Percentiles rank a stretch among this genome's conserved stretches.
These are phyloP conservation scores for Pelobates cultripes DNA, from an alignment of 2,797 vertebrate species.

Conservation along the genomic window DNA sequence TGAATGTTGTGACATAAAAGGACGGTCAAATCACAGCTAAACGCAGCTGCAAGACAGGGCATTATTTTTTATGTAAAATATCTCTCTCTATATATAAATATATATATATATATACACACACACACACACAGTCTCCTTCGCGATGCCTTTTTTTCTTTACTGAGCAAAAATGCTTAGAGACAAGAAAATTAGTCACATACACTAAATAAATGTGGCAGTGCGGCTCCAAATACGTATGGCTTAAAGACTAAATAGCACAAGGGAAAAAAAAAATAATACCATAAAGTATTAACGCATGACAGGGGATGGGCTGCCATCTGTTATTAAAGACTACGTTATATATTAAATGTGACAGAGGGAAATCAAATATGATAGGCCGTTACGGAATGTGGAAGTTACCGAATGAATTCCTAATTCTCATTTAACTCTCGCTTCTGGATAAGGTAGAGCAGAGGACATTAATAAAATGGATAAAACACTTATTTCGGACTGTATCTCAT, in stretches of 20 bases:
- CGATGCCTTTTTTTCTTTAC: slow-evolving; percentile 23
- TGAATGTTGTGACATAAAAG: slow-evolving; percentile 43
- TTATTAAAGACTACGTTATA: slow-evolving; percentile 39
- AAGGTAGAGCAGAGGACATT: neutral
- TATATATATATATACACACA: too few species aligned
- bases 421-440: neutral
- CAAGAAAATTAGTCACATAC: slow-evolving; percentile 43
- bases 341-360: slow-evolving; percentile 47
- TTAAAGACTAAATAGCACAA: slow-evolving; percentile 52
- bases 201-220: slow-evolving; percentile 53
- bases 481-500: neutral
- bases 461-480: neutral
- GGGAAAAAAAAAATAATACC: slow-evolving; percentile 33
- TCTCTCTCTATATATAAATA: too few species aligned
- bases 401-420: slow-evolving; percentile 8
- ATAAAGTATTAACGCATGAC: slow-evolving; percentile 43
- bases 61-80: slow-evolving; percentile 40
- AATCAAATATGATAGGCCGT: slow-evolving; percentile 43
- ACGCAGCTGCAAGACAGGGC: slow-evolving; percentile 28
- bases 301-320: slow-evolving; percentile 51
- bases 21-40: slow-evolving; percentile 32
- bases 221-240: slow-evolving; percentile 33
- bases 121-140: slow-evolving; percentile 36
- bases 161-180: slow-evolving; percentile 30
- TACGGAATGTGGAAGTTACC: slow-evolving; percentile 15